These are phyloP conservation scores for Strigamia maritima DNA, from an alignment of 2,888 invertebrate species.

Conservation along the genomic window DNA sequence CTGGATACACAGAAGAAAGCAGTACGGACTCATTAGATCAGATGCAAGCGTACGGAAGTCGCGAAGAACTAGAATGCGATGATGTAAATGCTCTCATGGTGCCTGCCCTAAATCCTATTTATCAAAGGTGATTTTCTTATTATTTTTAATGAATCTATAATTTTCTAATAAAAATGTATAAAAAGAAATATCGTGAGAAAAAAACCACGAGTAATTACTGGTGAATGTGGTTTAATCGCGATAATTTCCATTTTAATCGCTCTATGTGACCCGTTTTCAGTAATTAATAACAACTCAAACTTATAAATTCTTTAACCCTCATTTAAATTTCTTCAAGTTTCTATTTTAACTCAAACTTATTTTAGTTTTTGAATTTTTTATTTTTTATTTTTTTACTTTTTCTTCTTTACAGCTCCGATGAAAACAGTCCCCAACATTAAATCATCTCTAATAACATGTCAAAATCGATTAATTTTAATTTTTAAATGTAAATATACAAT, in stretches of 20 bases:
- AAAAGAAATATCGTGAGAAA: too few species aligned
- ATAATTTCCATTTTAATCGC: too few species aligned
- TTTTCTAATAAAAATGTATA: too few species aligned
- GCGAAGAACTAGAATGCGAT: constrained; percentile 29
- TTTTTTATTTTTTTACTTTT: neutral
- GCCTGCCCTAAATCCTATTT: constrained; percentile 41
- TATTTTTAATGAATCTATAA: too few species aligned
- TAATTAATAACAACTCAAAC: neutral
- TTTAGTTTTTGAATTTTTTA: neutral
- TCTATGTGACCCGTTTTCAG: too few species aligned
- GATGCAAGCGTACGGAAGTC: constrained; percentile 9
- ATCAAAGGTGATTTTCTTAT: constrained; percentile 40
- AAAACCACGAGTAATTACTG: neutral
- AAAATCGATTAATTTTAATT: neutral
- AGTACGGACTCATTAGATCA: neutral
- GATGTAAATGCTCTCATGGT: constrained; percentile 27
- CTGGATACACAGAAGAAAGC: neutral
- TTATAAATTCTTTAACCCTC: neutral
- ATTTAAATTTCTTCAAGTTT: neutral
- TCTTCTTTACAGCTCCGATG: neutral
- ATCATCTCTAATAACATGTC: neutral
- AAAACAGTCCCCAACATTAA: neutral
- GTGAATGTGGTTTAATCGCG: too few species aligned
- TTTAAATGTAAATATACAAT: neutral
- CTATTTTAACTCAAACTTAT: neutral